Evolutionary conservation across 2,797 vertebrate species (phyloP), one percentile per base, ranked within the genome.

Genomic region (Characodon lateralis): DNA sequence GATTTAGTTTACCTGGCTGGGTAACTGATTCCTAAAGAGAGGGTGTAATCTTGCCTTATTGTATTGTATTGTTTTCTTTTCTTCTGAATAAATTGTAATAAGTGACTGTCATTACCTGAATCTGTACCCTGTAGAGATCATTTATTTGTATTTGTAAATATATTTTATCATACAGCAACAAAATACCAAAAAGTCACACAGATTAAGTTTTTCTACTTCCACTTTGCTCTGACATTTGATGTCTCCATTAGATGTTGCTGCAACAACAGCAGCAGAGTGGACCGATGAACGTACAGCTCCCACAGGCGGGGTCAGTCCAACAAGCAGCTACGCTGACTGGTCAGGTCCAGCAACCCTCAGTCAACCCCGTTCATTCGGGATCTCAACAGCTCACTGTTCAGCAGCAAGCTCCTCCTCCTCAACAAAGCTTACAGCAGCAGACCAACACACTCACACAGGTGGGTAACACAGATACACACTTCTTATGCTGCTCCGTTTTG

Each of bases 271-370:
- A 94, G 92, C 88, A 97, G 0, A 91, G 96, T 55, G 93, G 96
- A 84, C 94, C 96, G 22, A 94, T 97, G 93, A 98, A 96, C 83
- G 93, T 98, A 79, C 97, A 97, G 86, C 95, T 98, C 81, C 93
- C 97, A 71, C 96, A 96, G 85, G 96, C 96, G 92, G 97, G 96
- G 39, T 93, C 90, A 0, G 93, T 97, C 83, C 95, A 96, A 73
- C 97, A 97, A 84, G 59, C 93, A 39, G 89, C 95, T 1, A 76
- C 96, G 0, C 59, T 97, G 91, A 96, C 95, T 89, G 95, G 95
- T 96, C 97, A 97, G 94, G 92, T 96, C 78, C 97, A 96, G 83
- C 96, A 97, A 87, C 88, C 89, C 13, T 80, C 92, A 26, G 89
- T 94, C 63, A 96, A 94, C 82, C 88, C 92, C 10, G 89, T 97